Percentiles rank a stretch among this genome's conserved stretches.
phyloP scores from a whole-genome alignment of 2,888 invertebrate genomes.

The Cyclophora albipunctata region DNA sequence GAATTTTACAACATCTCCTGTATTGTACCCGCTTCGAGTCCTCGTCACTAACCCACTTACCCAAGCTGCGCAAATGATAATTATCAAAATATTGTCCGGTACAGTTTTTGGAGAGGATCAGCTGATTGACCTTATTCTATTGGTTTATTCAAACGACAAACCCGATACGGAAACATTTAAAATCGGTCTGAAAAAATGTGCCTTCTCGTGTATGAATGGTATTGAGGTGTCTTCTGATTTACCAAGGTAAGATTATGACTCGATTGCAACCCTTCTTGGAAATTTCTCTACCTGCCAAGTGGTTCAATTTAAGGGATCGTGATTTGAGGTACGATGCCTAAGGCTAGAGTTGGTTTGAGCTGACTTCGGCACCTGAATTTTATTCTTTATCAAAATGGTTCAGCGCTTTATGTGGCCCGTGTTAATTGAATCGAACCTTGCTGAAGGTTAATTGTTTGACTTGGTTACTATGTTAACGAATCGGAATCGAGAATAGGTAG shows the following conservation, averaged over 20 bases:
- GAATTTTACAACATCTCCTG: conserved; percentile 42
- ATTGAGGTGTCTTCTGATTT: conserved; percentile 45
- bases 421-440: too few species aligned
- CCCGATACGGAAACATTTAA: conserved; percentile 34
- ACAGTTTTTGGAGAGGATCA: conserved; percentile 43
- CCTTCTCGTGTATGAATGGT: conserved; percentile 41
- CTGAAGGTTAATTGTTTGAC: too few species aligned
- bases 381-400: background rate
- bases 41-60: conserved; percentile 48
- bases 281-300: too few species aligned
- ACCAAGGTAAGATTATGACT: conserved; percentile 37
- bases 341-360: too few species aligned
- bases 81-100: conserved; percentile 50
- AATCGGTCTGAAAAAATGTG: conserved; percentile 42
- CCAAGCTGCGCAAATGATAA: conserved; percentile 36
- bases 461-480: too few species aligned
- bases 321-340: too few species aligned
- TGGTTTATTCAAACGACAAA: conserved; percentile 50
- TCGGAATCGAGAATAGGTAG: too few species aligned
- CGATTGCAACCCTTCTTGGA: too few species aligned
- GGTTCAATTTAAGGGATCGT: too few species aligned
- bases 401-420: too few species aligned
- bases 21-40: conserved; percentile 39
- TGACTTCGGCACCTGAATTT: background rate
- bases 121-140: conserved; percentile 43